These are phyloP conservation scores for Pachycephala philippinensis DNA, from an alignment of 2,113 vertebrate genomes.

Conservation along the genomic window DNA sequence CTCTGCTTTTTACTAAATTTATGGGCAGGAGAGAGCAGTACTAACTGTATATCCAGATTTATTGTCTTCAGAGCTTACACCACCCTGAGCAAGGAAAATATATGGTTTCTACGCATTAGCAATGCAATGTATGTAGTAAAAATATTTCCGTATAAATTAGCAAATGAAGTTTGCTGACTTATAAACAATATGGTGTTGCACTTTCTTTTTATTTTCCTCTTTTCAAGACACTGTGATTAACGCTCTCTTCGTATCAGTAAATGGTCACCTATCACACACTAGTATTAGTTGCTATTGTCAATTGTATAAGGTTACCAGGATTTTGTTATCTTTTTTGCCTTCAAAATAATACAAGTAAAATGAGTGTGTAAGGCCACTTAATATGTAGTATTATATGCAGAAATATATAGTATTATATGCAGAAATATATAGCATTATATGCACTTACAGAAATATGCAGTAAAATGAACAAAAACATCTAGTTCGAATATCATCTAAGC, in stretches of 20 bases:
- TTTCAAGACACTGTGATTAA: background rate
- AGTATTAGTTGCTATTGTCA: background rate
- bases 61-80: background rate
- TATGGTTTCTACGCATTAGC: slow-evolving; percentile 13
- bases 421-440: background rate
- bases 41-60: background rate
- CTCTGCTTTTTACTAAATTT: slow-evolving; percentile 50
- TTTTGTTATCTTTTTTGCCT: accelerated
- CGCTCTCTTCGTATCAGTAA: background rate
- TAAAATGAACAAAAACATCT: background rate
- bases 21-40: slow-evolving; percentile 21
- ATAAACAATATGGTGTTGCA: background rate
- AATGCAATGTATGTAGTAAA: background rate
- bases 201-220: background rate
- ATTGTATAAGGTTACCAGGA: background rate
- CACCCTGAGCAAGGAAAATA: background rate
- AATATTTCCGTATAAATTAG: slow-evolving; percentile 30
- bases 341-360: background rate
- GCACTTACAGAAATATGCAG: background rate
- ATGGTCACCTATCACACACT: background rate
- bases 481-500: background rate
- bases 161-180: slow-evolving; percentile 15
- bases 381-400: background rate
- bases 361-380: background rate
- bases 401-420: background rate